Evolutionary conservation across 2,797 vertebrate genomes (phyloP), one percentile per base, ranked within the genome.

Genomic region (Tapera naevia): DNA sequence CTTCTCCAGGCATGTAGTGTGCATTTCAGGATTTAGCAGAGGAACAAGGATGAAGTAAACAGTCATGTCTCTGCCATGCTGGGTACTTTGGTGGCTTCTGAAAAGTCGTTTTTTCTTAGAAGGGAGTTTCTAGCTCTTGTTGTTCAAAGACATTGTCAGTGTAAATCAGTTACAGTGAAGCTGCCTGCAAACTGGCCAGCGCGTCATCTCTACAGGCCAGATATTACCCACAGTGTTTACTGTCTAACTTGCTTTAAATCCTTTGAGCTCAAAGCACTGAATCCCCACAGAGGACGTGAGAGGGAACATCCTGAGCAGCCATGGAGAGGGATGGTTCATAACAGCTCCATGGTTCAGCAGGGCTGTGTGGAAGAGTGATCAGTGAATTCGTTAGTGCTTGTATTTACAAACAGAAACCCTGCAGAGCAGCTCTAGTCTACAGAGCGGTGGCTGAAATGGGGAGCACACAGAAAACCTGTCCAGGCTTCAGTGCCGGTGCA

Each of bases 321-420:
- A 1, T 30, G 9, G 30, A n/a, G 66, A 51, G 37, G 37, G 51
- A 51, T 1, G 2, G 60, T 65, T 16, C 2, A 0, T n/a, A 53
- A 53, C 30, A 22, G 24, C 21, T 25, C 4, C 5, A 17, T 33
- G n/a, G 65, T 57, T 65, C 60, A 28, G 50, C 35, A 23, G 9
- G 23, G 28, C 57, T 32, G 3, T 7, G 19, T 18, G 17, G 50
- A 43, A 65, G 14, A 39, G 18, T 8, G 25, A 60, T n/a, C 16
- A 14, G 37, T 60, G 46, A 66, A 45, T 64, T 45, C 0, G 2
- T 24, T 19, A 30, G 46, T 17, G 60, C 7, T 10, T 32, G 32
- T 51, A 60, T 53, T 66, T 46, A 35, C 12, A 53, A 46, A 32
- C 12, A 23, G 53, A 48, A 60, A 35, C 23, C 27, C 41, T 50